Evolutionary conservation across 2,888 invertebrate species (phyloP).

Genomic region (Rhingia campestris): DNA sequence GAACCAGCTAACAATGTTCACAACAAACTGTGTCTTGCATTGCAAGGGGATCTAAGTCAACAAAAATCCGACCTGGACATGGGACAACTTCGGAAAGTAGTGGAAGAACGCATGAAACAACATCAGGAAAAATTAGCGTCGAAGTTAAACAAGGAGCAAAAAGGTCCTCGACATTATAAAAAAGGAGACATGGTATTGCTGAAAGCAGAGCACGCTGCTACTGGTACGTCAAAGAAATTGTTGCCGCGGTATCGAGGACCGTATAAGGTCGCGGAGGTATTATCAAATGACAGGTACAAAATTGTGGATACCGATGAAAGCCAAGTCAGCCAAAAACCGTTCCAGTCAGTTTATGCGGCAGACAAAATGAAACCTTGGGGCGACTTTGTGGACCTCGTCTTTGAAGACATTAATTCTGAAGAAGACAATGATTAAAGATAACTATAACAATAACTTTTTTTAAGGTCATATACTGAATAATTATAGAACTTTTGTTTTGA

Average conservation of each 20-base stretch:
- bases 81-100: background rate
- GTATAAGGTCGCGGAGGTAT: conserved; percentile 8
- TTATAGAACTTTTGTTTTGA: background rate
- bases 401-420: background rate
- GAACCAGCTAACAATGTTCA: conserved; percentile 3
- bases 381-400: background rate
- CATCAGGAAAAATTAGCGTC: background rate
- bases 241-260: conserved; percentile 17
- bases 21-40: conserved; percentile 7
- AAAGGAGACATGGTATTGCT: background rate
- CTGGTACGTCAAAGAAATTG: conserved; percentile 4
- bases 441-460: too few species aligned
- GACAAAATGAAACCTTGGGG: conserved; percentile 20
- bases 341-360: conserved; percentile 16
- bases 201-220: conserved; percentile 4
- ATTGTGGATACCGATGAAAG: conserved; percentile 8
- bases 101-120: background rate
- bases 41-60: background rate
- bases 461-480: background rate
- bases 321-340: conserved; percentile 19
- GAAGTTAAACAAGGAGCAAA: background rate
- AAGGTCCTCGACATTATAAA: background rate
- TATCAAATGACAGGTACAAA: conserved; percentile 28
- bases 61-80: background rate
- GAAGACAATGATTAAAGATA: too few species aligned